Conservation (phyloP, 2,113 vertebrate genomes). For the Cebus imitator region DNA sequence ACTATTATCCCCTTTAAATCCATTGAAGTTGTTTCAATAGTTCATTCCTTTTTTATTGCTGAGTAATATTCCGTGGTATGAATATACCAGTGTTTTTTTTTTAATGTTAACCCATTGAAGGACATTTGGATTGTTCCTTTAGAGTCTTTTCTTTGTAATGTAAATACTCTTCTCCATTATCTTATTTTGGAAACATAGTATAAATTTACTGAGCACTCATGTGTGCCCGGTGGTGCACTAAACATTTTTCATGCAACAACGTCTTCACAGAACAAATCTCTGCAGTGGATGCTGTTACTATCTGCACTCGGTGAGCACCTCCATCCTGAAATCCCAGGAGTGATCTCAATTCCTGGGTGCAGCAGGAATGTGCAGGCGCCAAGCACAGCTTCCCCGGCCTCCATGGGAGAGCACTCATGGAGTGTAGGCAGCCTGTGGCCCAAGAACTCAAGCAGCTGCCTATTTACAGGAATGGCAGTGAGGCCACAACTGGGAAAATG, state of each 20-base stretch:
- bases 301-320: background rate
- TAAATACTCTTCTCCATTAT: background rate
- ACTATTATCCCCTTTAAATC: background rate
- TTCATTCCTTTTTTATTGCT: background rate
- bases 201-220: background rate
- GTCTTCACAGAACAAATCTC: background rate
- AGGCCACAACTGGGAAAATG: background rate
- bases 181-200: background rate
- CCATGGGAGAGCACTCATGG: accelerated
- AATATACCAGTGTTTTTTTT: background rate
- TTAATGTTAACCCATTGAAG: background rate
- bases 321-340: background rate
- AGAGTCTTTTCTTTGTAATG: background rate
- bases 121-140: background rate
- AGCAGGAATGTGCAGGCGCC: background rate
- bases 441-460: background rate
- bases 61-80: background rate
- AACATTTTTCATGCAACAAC: background rate
- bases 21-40: background rate
- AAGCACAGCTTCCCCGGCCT: background rate
- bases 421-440: accelerated
- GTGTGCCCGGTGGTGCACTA: background rate
- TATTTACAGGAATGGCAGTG: too few relatives aligned
- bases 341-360: background rate
- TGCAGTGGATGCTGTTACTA: background rate